Percentiles rank a stretch among this genome's conserved stretches.
phyloP scores from a whole-genome alignment of 1,140 invertebrate genomes.

The Procambarus clarkii region DNA sequence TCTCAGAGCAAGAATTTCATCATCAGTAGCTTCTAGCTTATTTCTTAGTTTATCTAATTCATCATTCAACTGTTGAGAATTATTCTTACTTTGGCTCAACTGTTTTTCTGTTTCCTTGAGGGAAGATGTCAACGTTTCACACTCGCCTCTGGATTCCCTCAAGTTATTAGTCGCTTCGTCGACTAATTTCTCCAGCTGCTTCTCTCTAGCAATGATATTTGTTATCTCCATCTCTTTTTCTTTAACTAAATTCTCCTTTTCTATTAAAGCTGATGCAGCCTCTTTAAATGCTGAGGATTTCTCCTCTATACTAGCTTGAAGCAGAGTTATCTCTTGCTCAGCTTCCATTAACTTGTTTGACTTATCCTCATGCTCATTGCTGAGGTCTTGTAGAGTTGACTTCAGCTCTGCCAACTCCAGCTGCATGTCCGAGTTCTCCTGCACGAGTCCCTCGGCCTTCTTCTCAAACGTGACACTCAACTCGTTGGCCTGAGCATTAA shows the following conservation, averaged over 20 bases:
- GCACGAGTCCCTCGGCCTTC: not conserved
- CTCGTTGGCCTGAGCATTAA: not conserved
- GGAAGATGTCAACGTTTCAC: not conserved
- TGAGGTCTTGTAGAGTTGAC: not conserved
- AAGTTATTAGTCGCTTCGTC: not conserved
- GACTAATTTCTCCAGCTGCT: not conserved
- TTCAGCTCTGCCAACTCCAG: not conserved
- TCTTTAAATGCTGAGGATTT: not conserved
- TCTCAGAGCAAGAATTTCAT: not conserved
- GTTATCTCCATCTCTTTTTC: not conserved
- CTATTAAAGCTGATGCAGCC: not conserved
- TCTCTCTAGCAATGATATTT: not conserved
- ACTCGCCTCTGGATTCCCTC: not conserved
- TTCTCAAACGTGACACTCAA: not conserved
- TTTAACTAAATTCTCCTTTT: slow-evolving; percentile 4
- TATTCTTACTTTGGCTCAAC: not conserved
- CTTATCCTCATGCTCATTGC: not conserved
- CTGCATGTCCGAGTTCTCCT: not conserved
- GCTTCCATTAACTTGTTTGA: not conserved
- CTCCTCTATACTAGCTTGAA: not conserved
- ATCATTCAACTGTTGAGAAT: not conserved
- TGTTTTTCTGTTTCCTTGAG: not conserved
- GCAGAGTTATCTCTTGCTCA: not conserved
- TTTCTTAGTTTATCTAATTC: not conserved
- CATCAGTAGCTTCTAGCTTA: not conserved